Conservation (phyloP, 35 echinoderm and acorn worm species). For the Ophioderma brevispina region DNA sequence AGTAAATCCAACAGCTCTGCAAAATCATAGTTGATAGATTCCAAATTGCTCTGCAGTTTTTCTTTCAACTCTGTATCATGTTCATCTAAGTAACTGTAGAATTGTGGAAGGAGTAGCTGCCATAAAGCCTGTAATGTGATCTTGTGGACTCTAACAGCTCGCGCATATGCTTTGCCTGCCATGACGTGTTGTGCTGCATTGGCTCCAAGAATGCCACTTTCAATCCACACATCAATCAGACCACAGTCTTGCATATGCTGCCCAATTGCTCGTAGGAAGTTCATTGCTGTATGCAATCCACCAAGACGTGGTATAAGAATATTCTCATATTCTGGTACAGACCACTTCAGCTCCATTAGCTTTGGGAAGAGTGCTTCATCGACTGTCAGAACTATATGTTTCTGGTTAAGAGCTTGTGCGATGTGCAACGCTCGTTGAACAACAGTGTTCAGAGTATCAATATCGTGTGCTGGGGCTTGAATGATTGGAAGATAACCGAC, state of each 20-base stretch:
- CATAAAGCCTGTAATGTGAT: slow-evolving; percentile 43
- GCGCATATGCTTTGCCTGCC: no score
- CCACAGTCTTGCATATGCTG: no score
- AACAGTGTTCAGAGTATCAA: slow-evolving; percentile 53
- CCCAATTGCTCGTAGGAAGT: slow-evolving; percentile 25
- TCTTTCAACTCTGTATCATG: no score
- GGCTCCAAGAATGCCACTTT: no score
- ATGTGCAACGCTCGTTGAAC: slow-evolving; percentile 23
- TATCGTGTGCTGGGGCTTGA: slow-evolving; percentile 44
- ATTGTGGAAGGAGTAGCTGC: slow-evolving; percentile 40
- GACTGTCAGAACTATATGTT: slow-evolving; percentile 24
- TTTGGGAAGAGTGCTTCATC: slow-evolving; percentile 40
- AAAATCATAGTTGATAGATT: neutral
- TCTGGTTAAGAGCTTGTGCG: neutral
- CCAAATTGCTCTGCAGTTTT: no score
- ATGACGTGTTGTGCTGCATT: no score
- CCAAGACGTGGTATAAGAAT: slow-evolving; percentile 50
- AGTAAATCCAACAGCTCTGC: no score
- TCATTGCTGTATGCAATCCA: slow-evolving; percentile 66
- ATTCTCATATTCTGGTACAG: slow-evolving; percentile 18
- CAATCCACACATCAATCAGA: neutral
- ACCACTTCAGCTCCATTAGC: slow-evolving; percentile 66
- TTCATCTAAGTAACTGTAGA: slow-evolving; percentile 10
- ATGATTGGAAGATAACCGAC: slow-evolving; percentile 41
- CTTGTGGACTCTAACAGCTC: no score